Percentiles rank a stretch among this genome's conserved stretches.
Conservation (phyloP, 2,797 vertebrate genomes). For the Peromyscus nudipes region DNA sequence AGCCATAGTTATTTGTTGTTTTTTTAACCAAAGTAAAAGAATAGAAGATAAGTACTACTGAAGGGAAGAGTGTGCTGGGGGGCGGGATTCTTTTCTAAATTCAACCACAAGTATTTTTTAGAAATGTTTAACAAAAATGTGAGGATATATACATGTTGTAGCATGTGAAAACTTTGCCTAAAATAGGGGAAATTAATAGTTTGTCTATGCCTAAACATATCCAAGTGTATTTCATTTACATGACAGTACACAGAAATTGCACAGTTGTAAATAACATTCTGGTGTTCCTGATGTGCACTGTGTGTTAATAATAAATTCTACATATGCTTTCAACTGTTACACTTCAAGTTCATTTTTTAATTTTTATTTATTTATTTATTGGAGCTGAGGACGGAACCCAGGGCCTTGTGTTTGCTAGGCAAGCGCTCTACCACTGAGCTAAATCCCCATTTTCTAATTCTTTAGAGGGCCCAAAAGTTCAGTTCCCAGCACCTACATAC, state of each 20-base stretch:
- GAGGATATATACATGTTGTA: not conserved
- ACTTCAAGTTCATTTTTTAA: not conserved
- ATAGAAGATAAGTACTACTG: not conserved
- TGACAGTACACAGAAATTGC: slow-evolving; percentile 13
- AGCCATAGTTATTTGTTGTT: not conserved
- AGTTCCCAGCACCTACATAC: not conserved
- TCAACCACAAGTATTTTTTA: not conserved
- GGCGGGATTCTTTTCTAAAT: not conserved
- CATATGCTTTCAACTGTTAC: not conserved
- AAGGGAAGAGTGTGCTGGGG: not conserved
- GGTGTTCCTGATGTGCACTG: not conserved
- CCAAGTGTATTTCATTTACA: slow-evolving; percentile 44
- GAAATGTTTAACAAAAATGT: slow-evolving; percentile 29
- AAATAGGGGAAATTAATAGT: slow-evolving; percentile 17
- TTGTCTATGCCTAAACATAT: not conserved
- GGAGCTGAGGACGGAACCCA: too few species aligned
- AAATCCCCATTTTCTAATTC: too few species aligned
- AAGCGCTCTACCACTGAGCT: too few species aligned
- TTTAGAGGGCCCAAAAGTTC: not conserved
- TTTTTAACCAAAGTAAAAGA: not conserved
- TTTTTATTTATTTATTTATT: too few species aligned
- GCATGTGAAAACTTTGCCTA: slow-evolving; percentile 42
- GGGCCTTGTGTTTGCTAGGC: too few species aligned
- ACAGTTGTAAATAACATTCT: slow-evolving; percentile 32
- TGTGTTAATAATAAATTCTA: slow-evolving; percentile 3